phyloP scores from a whole-genome alignment of 2,888 invertebrate genomes.

The Dicyrtomina minuta region DNA sequence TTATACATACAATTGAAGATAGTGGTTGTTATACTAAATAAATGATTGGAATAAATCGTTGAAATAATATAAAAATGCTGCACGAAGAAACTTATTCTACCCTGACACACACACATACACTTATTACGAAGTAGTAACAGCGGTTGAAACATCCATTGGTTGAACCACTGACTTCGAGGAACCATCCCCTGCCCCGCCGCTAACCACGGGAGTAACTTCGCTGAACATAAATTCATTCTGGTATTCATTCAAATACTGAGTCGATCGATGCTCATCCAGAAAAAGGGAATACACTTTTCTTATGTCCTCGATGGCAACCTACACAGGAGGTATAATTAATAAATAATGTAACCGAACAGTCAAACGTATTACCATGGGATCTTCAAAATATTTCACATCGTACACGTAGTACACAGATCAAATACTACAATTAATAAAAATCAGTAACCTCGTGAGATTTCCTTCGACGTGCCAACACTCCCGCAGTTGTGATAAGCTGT shows the following conservation, averaged over 20 bases:
- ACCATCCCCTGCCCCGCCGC: slow-evolving; percentile 9
- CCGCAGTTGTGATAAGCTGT: slow-evolving; percentile 93
- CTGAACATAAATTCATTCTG: slow-evolving; percentile 93
- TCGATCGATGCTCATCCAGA: slow-evolving; percentile 88
- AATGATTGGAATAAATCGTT: no score
- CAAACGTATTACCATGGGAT: no score
- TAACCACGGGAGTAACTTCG: slow-evolving; percentile 50
- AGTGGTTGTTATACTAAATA: no score
- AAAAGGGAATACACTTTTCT: slow-evolving; percentile 94
- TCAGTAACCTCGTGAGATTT: slow-evolving; percentile 81
- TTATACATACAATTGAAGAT: no score
- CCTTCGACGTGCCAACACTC: slow-evolving; percentile 85
- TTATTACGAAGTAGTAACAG: no score
- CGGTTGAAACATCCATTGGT: slow-evolving; percentile 19
- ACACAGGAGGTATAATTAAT: slow-evolving; percentile 2
- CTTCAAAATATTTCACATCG: no score
- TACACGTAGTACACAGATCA: background rate
- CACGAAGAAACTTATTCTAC: no score
- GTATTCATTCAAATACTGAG: slow-evolving; percentile 90
- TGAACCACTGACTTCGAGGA: background rate
- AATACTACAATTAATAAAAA: background rate
- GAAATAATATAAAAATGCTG: no score
- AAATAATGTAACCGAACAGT: background rate
- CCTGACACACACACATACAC: no score
- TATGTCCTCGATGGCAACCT: slow-evolving; percentile 84